Conservation (phyloP, 37 sponge, comb jelly and placozoan genomes). For the Lycopodina hypogea region DNA sequence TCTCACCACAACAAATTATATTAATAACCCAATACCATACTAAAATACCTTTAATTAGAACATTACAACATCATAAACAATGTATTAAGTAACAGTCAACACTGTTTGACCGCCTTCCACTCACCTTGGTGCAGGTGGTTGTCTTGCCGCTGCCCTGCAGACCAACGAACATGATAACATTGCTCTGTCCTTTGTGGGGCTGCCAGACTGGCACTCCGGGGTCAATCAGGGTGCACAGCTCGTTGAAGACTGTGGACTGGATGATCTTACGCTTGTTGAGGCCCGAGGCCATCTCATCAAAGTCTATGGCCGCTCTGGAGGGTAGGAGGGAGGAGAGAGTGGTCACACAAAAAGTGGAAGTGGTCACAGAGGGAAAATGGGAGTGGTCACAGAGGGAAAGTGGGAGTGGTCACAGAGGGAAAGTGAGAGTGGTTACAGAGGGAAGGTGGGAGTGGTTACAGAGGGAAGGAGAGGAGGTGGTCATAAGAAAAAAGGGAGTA, state of each 20-base stretch:
- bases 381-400: neutral
- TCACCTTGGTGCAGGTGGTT: constrained; percentile 94
- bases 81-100: too few species aligned
- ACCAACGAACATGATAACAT: constrained; percentile 98
- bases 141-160: constrained; percentile 98
- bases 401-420: neutral
- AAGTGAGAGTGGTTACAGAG: neutral
- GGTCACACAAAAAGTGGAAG: constrained; percentile 1
- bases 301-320: constrained; percentile 72
- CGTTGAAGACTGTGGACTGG: constrained; percentile 94
- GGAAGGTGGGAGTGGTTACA: neutral
- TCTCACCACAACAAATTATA: too few species aligned
- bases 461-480: neutral
- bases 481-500: neutral
- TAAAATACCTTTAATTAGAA: too few species aligned
- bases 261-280: constrained; percentile 94
- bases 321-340: neutral
- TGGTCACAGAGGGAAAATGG: neutral
- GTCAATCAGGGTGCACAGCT: constrained; percentile 77
- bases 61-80: too few species aligned
- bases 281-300: constrained; percentile 97
- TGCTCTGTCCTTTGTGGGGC: constrained; percentile 81
- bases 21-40: too few species aligned
- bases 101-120: too few species aligned
- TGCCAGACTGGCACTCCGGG: constrained; percentile 86